These are phyloP conservation scores for Arion vulgaris DNA, from an alignment of 1,140 invertebrate species.

Conservation along the genomic window DNA sequence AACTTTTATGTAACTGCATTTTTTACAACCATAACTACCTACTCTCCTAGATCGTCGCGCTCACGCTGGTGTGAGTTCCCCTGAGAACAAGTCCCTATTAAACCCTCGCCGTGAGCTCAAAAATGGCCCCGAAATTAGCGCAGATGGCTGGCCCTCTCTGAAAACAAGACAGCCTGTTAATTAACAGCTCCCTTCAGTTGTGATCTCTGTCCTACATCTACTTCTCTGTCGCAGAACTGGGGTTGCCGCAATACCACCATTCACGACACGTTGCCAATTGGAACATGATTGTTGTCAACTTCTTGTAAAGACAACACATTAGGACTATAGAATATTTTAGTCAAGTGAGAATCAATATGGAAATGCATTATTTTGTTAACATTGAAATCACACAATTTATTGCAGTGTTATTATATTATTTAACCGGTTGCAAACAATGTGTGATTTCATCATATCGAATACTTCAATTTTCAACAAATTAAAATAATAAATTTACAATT, in stretches of 20 bases:
- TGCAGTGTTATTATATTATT: too few relatives aligned
- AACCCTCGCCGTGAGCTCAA: neutral
- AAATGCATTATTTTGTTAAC: neutral
- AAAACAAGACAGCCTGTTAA: conserved; percentile 1
- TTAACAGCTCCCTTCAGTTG: neutral
- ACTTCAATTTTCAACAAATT: too few relatives aligned
- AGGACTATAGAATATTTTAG: neutral
- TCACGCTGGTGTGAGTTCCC: neutral
- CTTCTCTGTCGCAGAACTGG: neutral
- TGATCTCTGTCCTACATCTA: neutral
- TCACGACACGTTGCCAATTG: neutral
- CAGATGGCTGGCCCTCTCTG: neutral
- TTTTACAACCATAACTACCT: neutral
- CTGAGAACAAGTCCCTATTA: neutral
- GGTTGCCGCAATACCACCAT: neutral
- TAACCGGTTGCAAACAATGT: too few relatives aligned
- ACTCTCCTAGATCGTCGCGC: neutral
- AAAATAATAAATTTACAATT: too few relatives aligned
- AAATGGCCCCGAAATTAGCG: neutral
- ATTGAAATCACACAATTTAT: too few relatives aligned
- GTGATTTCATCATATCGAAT: too few relatives aligned
- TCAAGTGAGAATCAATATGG: neutral
- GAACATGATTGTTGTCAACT: neutral
- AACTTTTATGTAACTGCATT: neutral
- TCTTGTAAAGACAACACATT: neutral